These are phyloP conservation scores for Stichodactyla mertensii DNA, from an alignment of 64 coral and sea anemone species.

Conservation along the genomic window DNA sequence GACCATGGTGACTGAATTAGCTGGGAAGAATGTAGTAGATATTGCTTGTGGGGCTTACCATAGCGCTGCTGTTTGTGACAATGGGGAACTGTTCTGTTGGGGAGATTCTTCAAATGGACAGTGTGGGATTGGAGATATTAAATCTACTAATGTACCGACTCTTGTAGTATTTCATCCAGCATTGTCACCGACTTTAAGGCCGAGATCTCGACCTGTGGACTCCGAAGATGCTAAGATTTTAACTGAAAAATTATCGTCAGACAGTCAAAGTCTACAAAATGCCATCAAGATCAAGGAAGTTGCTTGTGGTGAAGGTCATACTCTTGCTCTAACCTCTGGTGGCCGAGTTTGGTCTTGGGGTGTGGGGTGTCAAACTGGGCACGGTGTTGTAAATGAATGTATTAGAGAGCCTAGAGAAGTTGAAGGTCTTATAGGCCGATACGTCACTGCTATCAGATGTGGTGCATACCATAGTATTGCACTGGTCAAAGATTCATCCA, in stretches of 20 bases:
- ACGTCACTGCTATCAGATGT: constrained; percentile 64
- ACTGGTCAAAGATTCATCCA: constrained; percentile 41
- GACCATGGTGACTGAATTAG: constrained; percentile 48
- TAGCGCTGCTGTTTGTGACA: constrained; percentile 57
- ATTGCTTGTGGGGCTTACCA: constrained; percentile 67
- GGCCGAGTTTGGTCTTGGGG: constrained; percentile 96
- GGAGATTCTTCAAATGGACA: constrained; percentile 86
- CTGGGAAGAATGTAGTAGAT: constrained; percentile 56
- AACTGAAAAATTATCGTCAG: not conserved
- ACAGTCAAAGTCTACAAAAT: not conserved
- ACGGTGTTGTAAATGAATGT: constrained; percentile 35
- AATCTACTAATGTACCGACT: constrained; percentile 40
- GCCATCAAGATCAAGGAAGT: constrained; percentile 42
- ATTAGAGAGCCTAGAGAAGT: constrained; percentile 46
- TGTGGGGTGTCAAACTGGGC: constrained; percentile 65
- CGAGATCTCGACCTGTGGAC: constrained; percentile 7
- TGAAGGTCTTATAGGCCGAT: constrained; percentile 52
- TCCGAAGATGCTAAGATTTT: constrained; percentile 8
- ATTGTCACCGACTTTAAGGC: not conserved
- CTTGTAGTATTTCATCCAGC: constrained; percentile 41
- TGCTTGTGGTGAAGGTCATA: constrained; percentile 79
- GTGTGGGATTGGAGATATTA: constrained; percentile 70
- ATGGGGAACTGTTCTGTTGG: constrained; percentile 71
- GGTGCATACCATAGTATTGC: constrained; percentile 91
- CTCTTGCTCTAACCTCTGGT: constrained; percentile 56